Base-by-base conservation (phyloP, 2,797 vertebrate genomes). In the Nasua narica region DNA sequence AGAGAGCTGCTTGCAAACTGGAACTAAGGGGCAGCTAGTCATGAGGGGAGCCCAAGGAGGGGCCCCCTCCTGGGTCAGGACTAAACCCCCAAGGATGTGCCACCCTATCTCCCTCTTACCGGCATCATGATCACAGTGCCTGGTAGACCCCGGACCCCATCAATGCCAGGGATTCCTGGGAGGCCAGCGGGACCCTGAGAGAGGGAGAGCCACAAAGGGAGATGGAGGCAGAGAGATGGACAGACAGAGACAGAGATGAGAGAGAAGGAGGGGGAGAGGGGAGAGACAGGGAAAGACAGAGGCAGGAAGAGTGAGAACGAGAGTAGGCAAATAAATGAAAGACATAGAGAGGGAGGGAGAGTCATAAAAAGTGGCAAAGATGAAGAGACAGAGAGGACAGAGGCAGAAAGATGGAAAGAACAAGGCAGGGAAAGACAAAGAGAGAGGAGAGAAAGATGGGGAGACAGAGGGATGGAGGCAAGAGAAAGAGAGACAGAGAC, bases 41-140 rank as follows among this genome's bases (percentile, higher is more conserved):
- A 67, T 95, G 92, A 87, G 65, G 2, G 15, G 1, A 13, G 8
- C 27, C 65, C 69, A 12, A n/a, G 3, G 15, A 37, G 37, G 50
- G 5, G 52, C 10, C 43, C 40, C 76, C 14, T 43, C 67, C 40
- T 19, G 7, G 21, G 19, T 25, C 69, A 65, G 82, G 5, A 32
- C 12, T 25, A 69, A 60, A 62, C 52, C 7, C 46, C 23, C 72
- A 32, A 23, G 21, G 25, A 81, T 10, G 25, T 10, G 27, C 62
- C 70, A 8, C 43, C n/a, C 27, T 6, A 0, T 29, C 25, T 29
- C 21, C n/a, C 46, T 98, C 99, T 99, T 98, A 99, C 99, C 95
- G 99, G 99, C 95, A 99, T 98, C 99, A 99, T 99, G 93, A 99
- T 98, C 96, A 99, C 97, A 2, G 99, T 99, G 96, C 99, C 99